Evolutionary conservation across 1,140 invertebrate genomes (phyloP).

Genomic region (Epicauta chinensis): DNA sequence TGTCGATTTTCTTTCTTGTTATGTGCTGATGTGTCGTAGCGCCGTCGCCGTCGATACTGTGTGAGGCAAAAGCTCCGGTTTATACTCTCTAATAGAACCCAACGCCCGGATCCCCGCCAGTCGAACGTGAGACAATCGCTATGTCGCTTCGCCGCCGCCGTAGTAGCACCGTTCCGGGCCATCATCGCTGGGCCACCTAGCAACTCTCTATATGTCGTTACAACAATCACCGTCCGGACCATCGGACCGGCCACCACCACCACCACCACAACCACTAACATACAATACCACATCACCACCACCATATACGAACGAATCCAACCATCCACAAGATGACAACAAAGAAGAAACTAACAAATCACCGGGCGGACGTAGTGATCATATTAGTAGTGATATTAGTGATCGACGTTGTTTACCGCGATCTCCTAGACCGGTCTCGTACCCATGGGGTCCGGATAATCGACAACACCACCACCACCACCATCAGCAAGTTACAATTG

Average conservation of each 20-base stretch:
- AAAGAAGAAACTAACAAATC: neutral
- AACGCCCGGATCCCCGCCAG: conserved; percentile 11
- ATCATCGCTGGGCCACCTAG: conserved; percentile 8
- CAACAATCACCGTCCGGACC: conserved; percentile 6
- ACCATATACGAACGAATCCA: neutral
- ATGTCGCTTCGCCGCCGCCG: conserved; percentile 25
- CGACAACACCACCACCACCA: neutral
- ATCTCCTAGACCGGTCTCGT: conserved; percentile 33
- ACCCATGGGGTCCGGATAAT: conserved; percentile 38
- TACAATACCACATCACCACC: neutral
- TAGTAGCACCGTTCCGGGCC: conserved; percentile 5
- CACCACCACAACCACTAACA: conserved; percentile 2
- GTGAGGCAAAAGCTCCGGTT: too few species aligned
- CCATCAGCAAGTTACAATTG: too few species aligned
- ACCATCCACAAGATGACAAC: neutral
- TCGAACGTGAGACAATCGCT: conserved; percentile 28
- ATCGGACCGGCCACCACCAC: neutral
- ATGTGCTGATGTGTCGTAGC: conserved; percentile 6
- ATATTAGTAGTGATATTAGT: neutral
- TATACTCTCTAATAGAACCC: too few species aligned
- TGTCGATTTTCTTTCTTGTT: conserved; percentile 3
- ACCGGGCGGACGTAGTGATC: neutral
- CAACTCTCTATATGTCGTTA: conserved; percentile 7
- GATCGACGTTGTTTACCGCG: neutral
- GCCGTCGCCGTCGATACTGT: neutral